These are phyloP conservation scores for Aphidius gifuensis DNA, from an alignment of 1,140 invertebrate genomes.

Conservation along the genomic window DNA sequence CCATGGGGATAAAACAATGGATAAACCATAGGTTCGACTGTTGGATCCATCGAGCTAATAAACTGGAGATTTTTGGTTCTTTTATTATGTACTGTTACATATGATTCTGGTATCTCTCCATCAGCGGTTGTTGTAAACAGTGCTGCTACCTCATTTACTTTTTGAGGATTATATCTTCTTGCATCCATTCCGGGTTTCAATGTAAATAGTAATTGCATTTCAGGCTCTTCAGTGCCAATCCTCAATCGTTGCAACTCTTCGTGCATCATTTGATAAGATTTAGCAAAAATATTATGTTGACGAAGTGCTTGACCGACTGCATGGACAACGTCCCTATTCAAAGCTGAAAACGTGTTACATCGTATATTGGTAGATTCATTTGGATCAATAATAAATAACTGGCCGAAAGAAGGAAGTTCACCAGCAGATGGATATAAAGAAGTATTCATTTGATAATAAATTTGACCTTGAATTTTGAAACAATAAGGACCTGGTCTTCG, in stretches of 20 bases:
- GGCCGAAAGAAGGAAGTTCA: conserved; percentile 16
- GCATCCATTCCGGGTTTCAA: conserved; percentile 14
- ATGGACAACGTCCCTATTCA: conserved; percentile 3
- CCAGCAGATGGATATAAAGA: neutral
- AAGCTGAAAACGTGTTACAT: neutral
- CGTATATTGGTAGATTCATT: conserved; percentile 3
- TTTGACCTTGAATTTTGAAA: neutral
- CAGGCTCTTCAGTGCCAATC: conserved; percentile 11
- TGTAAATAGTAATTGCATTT: conserved; percentile 17
- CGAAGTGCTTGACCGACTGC: conserved; percentile 6
- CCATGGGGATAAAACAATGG: conserved; percentile 23
- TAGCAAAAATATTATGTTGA: conserved; percentile 15
- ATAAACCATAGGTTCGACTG: conserved; percentile 19
- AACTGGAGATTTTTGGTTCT: conserved; percentile 14
- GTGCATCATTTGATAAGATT: conserved; percentile 15
- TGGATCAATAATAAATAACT: conserved; percentile 17
- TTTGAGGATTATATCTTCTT: conserved; percentile 10
- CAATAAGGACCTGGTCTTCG: neutral
- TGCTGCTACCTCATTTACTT: conserved; percentile 18
- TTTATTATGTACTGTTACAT: conserved; percentile 17
- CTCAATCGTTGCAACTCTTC: conserved; percentile 18
- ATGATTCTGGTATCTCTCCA: conserved; percentile 20
- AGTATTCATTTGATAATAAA: conserved; percentile 11
- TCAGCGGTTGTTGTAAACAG: conserved; percentile 18
- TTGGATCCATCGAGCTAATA: conserved; percentile 18